These are phyloP conservation scores for Ptilodon capucinus DNA, from an alignment of 2,888 invertebrate species.

Conservation along the genomic window DNA sequence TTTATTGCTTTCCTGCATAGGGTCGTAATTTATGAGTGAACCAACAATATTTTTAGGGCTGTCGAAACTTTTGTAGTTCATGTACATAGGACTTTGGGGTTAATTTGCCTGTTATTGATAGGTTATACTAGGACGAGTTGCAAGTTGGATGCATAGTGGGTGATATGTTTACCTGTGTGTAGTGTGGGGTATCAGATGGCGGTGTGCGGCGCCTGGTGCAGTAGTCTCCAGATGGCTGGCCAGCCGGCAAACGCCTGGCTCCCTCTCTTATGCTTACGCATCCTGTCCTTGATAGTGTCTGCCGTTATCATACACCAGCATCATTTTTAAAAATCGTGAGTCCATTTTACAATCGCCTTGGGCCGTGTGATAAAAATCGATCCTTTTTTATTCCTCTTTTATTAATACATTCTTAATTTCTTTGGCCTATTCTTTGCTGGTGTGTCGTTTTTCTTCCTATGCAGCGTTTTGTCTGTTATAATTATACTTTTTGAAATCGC, in stretches of 20 bases:
- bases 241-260: conserved; percentile 76
- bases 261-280: conserved; percentile 80
- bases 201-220: conserved; percentile 57
- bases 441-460: conserved; percentile 56
- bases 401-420: conserved; percentile 79
- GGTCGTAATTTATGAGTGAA: too few species aligned
- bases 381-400: conserved; percentile 65
- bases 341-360: conserved; percentile 79
- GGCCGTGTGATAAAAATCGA: conserved; percentile 77
- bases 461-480: conserved; percentile 63
- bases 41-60: too few species aligned
- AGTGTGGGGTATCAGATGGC: conserved; percentile 69
- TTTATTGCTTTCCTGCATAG: too few species aligned
- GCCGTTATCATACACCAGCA: conserved; percentile 71
- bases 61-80: too few species aligned
- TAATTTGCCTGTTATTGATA: too few species aligned
- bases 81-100: too few species aligned
- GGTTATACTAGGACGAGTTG: too few species aligned
- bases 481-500: conserved; percentile 72
- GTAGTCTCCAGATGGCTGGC: conserved; percentile 69
- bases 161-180: conserved; percentile 52
- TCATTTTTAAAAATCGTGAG: conserved; percentile 72
- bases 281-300: conserved; percentile 71
- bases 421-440: conserved; percentile 79
- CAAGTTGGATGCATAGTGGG: too few species aligned